These are phyloP conservation scores for Branchellion lobata DNA, from an alignment of 2,888 invertebrate species.

Conservation along the genomic window DNA sequence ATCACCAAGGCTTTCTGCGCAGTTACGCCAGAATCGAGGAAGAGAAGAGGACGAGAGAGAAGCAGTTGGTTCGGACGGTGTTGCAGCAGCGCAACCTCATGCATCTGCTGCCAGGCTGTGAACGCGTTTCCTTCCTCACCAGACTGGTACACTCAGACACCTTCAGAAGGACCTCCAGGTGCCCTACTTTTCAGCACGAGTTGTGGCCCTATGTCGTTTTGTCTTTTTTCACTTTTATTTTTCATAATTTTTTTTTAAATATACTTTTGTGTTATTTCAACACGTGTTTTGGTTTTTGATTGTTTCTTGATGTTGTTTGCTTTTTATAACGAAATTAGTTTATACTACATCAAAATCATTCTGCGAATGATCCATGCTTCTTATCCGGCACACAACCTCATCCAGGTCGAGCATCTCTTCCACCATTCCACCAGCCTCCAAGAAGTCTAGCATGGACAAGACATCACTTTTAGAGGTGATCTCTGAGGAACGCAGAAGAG, in stretches of 20 bases:
- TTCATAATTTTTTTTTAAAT: too few relatives aligned
- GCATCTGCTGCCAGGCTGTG: constrained; percentile 41
- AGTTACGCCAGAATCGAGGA: constrained; percentile 49
- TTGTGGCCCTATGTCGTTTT: too few relatives aligned
- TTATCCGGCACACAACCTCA: too few relatives aligned
- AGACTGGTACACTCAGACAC: neutral
- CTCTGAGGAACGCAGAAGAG: constrained; percentile 28
- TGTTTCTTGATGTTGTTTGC: too few relatives aligned
- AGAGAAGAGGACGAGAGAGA: constrained; percentile 46
- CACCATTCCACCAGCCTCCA: constrained; percentile 8
- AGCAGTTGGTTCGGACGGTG: constrained; percentile 44
- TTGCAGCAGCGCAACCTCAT: constrained; percentile 47
- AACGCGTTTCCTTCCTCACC: constrained; percentile 15
- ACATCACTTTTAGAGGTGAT: constrained; percentile 26
- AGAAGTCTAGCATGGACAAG: constrained; percentile 32
- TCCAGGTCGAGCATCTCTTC: constrained; percentile 35
- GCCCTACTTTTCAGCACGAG: neutral
- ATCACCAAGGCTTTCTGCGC: constrained; percentile 49
- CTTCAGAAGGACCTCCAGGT: constrained; percentile 13
- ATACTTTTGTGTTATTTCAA: too few relatives aligned
- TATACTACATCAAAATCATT: too few relatives aligned
- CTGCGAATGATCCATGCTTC: too few relatives aligned
- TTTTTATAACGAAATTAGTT: too few relatives aligned
- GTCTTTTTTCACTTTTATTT: too few relatives aligned
- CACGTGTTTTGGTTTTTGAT: too few relatives aligned